Evolutionary conservation across 2,113 vertebrate species (phyloP), one percentile per base, ranked within the genome.

Genomic region (Pseudorhombus dupliciocellatus): DNA sequence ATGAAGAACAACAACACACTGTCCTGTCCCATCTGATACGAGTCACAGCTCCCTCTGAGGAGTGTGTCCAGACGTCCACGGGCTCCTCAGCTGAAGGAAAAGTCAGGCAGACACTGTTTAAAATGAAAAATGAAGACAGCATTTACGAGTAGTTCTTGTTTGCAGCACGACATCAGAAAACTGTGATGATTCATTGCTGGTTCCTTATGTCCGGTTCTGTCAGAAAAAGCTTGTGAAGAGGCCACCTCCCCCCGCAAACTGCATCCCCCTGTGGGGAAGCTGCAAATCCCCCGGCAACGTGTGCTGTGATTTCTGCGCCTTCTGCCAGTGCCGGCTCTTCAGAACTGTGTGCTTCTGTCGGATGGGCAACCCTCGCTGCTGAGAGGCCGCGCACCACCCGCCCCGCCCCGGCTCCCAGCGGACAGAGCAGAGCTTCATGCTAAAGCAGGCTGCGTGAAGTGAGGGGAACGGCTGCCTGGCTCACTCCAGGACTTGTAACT

Each of bases 251-350:
- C 92, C 94, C 8, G 58, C 81, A 0, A 87, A 95, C 84, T 97
- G 96, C 11, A 89, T 96, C 68, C 91, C 95, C 15, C 84, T 94
- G 54, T 91, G 92, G 85, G 87, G 83, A 77, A 94, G 84, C 92
- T 98, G 96, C 90, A 95, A 91, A 66, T 90, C 93, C 1, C 84
- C 91, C 0, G 82, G 87, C 50, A 90, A 77, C 0, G 89, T 93
- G 2, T 98, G 96, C 84, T 97, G 96, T 26, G 90, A 95, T 24
- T 91, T 89, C 53, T 98, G 96, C 22, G 95, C 95, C 34, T 84
- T 94, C 65, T 97, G 96, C 88, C 92, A 93, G 37, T 97, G 97
- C 65, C 91, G 92, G 3, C 85, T 98, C 73, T 96, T 98, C 80
- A 91, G 94, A 77, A 96, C 95, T 0, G 86, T 93, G 57, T 97